Conservation (phyloP, 2,113 vertebrate species). For the Rhinoderma darwinii region DNA sequence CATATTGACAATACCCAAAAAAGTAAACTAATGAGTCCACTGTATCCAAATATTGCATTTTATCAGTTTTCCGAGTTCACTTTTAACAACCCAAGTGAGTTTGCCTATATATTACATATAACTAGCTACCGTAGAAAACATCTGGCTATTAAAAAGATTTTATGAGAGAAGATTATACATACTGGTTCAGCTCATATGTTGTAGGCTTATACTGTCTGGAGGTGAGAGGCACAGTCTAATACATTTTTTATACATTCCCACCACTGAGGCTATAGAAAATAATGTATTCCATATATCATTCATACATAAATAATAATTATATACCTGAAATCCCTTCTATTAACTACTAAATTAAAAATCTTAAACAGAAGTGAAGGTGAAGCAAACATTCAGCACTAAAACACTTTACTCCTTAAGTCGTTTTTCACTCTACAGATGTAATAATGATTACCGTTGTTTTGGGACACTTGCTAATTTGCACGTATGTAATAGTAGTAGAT, state of each 20-base stretch:
- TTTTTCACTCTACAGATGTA: not conserved
- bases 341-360: constrained; percentile 1
- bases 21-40: no score
- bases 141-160: not conserved
- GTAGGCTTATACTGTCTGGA: not conserved
- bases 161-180: not conserved
- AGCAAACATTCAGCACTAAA: not conserved
- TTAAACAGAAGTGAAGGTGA: not conserved
- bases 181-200: not conserved
- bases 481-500: not conserved
- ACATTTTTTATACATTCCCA: not conserved
- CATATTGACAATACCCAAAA: no score
- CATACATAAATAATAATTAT: not conserved
- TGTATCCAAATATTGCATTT: not conserved
- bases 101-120: not conserved
- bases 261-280: not conserved
- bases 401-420: not conserved
- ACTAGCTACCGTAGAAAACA: not conserved
- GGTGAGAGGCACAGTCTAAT: not conserved
- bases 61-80: not conserved
- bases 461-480: not conserved
- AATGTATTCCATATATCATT: not conserved
- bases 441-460: not conserved
- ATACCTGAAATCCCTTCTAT: constrained; percentile 6
- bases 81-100: not conserved